Evolutionary conservation across 2,113 vertebrate genomes (phyloP), one percentile per base, ranked within the genome.

Genomic region (Austrofundulus limnaeus): DNA sequence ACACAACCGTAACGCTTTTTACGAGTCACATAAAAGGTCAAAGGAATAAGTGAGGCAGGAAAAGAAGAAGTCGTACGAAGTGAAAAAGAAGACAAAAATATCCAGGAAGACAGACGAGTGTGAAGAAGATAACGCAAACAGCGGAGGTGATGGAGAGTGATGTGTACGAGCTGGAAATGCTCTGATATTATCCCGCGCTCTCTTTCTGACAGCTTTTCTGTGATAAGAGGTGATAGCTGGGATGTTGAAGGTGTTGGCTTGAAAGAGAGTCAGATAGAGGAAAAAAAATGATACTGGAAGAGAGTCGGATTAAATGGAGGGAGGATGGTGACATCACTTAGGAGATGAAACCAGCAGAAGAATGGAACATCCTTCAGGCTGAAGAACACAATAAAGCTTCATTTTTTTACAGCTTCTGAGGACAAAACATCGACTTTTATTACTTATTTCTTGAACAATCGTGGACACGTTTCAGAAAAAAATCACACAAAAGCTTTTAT

Each of bases 261-360:
- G 46, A 61, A 72, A 65, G 57, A 51, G 59, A 73, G 51, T 49
- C 14, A 60, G 60, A 75, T 23, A 81, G 63, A 45, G 9, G 53
- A 19, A 54, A 25, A 48, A 47, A 71, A 63, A 61, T 58, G 45
- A n/a, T 66, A 39, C 56, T 45, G 34, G 58, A 49, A 69, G 39
- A 47, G 56, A 63, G 41, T 63, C 45, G 64, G 61, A 86, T 77
- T 82, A 83, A 78, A 85, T 74, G 72, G 56, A 83, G 53, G 70
- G 54, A 46, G 65, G 74, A 82, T 83, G 46, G 72, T 79, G 75
- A 68, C 70, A 85, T 85, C 85, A 87, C 75, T 89, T 84, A 86
- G 56, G 66, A 81, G 59, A 87, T 85, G 77, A 87, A 90, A 78
- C 62, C 60, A 67, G 60, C 39, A 49, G 80, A 60, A 69, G 57